Percentiles rank a stretch among this genome's conserved stretches.
These are phyloP conservation scores for Ametastegia equiseti DNA, from an alignment of 2,888 invertebrate genomes.

Conservation along the genomic window DNA sequence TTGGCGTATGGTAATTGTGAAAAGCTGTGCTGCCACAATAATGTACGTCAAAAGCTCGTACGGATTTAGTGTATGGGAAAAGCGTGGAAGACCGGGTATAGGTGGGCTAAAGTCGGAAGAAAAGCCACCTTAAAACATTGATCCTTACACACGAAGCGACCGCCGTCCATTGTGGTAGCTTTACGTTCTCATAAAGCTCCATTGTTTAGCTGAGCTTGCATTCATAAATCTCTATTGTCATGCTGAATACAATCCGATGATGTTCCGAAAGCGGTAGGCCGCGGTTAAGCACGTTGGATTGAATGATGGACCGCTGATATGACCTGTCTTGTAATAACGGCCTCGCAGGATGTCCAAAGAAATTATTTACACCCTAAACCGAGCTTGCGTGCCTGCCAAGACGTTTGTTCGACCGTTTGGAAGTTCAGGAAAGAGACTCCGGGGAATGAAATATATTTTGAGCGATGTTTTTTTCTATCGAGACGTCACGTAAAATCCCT, in stretches of 20 bases:
- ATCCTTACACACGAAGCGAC: constrained; percentile 38
- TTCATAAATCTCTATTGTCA: constrained; percentile 68
- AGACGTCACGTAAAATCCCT: background rate
- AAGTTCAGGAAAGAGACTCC: too few relatives aligned
- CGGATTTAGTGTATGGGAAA: background rate
- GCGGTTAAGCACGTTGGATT: constrained; percentile 20
- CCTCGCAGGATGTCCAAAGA: background rate
- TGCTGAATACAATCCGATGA: constrained; percentile 60
- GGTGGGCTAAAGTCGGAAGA: constrained; percentile 11
- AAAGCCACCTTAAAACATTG: constrained; percentile 41
- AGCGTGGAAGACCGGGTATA: background rate
- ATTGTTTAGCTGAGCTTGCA: constrained; percentile 66
- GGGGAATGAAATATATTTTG: too few relatives aligned
- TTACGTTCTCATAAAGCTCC: constrained; percentile 65
- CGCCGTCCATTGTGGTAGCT: constrained; percentile 62
- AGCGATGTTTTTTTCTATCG: background rate
- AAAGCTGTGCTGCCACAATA: background rate
- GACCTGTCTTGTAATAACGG: constrained; percentile 6
- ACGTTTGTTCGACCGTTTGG: background rate
- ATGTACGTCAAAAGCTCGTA: background rate
- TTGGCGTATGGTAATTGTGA: too few relatives aligned
- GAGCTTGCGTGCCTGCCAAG: too few relatives aligned
- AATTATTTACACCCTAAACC: too few relatives aligned
- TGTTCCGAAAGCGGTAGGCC: constrained; percentile 54
- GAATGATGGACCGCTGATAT: constrained; percentile 12